phyloP scores from a whole-genome alignment of 2,113 vertebrate species.

The Eudyptes chrysolophus region DNA sequence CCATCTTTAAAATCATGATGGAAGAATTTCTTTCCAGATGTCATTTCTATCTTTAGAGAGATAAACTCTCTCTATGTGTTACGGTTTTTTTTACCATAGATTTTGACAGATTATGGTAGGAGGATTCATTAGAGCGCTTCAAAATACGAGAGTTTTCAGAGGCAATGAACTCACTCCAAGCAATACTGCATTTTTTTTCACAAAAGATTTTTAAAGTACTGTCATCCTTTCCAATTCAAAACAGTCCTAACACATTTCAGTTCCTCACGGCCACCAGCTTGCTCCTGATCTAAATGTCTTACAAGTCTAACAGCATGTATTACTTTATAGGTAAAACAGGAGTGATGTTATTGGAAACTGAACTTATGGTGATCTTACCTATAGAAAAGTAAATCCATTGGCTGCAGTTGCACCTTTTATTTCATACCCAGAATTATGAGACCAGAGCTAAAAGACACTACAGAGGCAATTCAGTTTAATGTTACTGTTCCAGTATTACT shows the following conservation, averaged over 20 bases:
- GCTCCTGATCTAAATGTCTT: background rate
- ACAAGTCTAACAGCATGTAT: background rate
- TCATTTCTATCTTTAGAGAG: background rate
- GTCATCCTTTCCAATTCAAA: background rate
- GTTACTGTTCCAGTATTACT: background rate
- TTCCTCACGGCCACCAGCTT: background rate
- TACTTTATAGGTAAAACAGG: background rate
- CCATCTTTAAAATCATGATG: background rate
- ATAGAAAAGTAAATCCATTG: background rate
- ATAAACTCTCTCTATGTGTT: background rate
- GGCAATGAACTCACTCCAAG: background rate
- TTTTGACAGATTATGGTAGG: background rate
- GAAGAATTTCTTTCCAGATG: background rate
- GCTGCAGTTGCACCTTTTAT: background rate
- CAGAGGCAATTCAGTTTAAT: background rate
- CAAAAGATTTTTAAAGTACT: background rate
- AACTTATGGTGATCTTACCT: background rate
- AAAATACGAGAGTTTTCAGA: background rate
- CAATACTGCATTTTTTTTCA: background rate
- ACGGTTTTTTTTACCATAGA: background rate
- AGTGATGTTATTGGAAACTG: background rate
- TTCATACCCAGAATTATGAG: background rate
- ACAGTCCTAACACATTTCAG: background rate
- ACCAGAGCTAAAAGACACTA: background rate
- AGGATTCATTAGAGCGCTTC: background rate